Conservation (phyloP, 1,140 invertebrate genomes). For the Rhagoletis pomonella region DNA sequence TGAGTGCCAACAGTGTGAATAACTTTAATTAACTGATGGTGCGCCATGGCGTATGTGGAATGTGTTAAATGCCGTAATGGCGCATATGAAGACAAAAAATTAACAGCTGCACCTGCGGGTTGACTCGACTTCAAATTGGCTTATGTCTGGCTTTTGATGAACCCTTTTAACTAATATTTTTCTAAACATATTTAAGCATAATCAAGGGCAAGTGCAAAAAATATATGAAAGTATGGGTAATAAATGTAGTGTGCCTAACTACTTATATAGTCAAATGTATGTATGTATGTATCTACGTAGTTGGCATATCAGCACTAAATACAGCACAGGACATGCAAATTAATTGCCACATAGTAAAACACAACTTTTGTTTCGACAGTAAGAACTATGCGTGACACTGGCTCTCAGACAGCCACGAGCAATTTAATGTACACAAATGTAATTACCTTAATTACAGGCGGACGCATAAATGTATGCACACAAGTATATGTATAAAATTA, state of each 20-base stretch:
- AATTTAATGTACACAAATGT: constrained; percentile 44
- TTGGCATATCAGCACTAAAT: neutral
- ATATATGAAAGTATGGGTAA: no score
- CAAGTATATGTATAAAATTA: no score
- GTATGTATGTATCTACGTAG: no score
- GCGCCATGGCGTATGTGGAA: neutral
- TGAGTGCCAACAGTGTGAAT: neutral
- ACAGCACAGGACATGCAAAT: constrained; percentile 30
- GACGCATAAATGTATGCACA: neutral
- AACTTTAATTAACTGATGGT: neutral
- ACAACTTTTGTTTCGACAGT: constrained; percentile 3
- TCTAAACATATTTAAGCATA: no score
- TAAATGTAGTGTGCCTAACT: no score
- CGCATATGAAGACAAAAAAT: no score
- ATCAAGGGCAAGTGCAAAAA: no score
- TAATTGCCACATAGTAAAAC: constrained; percentile 6
- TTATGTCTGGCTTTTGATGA: no score
- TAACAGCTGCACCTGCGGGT: no score
- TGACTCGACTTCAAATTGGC: no score
- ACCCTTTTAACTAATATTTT: no score
- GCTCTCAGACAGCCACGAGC: neutral
- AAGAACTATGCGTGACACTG: neutral
- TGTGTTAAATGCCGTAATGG: neutral
- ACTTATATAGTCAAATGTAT: no score
- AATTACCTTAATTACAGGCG: constrained; percentile 31